Conservation (phyloP, 2,888 invertebrate species). For the Cabera pusaria region DNA sequence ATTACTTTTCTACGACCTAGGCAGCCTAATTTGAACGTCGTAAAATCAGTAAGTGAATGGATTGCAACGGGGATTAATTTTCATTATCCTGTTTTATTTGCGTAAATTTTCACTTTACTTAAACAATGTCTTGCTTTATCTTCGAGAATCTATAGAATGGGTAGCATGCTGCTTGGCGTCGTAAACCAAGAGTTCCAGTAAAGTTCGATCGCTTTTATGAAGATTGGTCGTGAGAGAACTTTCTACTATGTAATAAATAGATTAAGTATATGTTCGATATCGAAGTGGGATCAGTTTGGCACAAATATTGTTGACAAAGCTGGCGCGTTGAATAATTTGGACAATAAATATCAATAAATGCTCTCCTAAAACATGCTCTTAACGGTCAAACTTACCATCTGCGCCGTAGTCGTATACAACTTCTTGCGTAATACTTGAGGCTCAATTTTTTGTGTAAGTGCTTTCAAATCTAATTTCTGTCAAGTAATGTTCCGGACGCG, state of each 20-base stretch:
- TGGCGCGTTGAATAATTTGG: conserved; percentile 11
- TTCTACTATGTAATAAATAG: conserved; percentile 30
- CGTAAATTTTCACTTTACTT: no score
- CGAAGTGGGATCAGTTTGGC: conserved; percentile 16
- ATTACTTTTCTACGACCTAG: conserved; percentile 12
- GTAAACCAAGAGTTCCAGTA: conserved; percentile 40
- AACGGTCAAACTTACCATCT: conserved; percentile 26
- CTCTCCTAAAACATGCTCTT: conserved; percentile 15
- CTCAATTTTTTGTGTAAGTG: conserved; percentile 34
- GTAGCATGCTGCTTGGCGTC: conserved; percentile 30
- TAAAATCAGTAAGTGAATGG: conserved; percentile 9
- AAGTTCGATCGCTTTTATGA: conserved; percentile 40
- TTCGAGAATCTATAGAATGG: conserved; percentile 7
- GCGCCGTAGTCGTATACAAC: conserved; percentile 13
- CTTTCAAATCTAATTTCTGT: conserved; percentile 44
- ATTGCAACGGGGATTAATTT: conserved; percentile 6
- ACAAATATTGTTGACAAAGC: conserved; percentile 20
- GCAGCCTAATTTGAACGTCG: conserved; percentile 13
- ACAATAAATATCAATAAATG: conserved; percentile 16
- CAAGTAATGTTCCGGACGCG: conserved; percentile 41
- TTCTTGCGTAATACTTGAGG: conserved; percentile 24
- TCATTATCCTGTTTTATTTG: conserved; percentile 5
- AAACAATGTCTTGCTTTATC: conserved; percentile 11
- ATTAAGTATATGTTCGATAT: conserved; percentile 23
- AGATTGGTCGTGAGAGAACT: conserved; percentile 39